phyloP scores from a whole-genome alignment of 2,888 invertebrate genomes.

The Leptinotarsa haldemani region DNA sequence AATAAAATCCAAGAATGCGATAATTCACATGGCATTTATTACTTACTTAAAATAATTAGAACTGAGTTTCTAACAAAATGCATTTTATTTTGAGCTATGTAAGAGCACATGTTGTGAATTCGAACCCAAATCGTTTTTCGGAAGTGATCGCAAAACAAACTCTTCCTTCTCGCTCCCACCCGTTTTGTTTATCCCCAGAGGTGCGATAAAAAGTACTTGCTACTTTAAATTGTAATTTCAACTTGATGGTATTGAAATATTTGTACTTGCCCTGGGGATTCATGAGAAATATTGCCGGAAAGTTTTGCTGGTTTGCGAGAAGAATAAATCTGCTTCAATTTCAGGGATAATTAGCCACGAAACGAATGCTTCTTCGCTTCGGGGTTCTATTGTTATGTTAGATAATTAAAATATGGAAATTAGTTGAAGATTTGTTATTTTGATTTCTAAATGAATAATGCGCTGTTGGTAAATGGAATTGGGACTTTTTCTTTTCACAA shows the following conservation, averaged over 20 bases:
- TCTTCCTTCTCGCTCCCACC: constrained; percentile 28
- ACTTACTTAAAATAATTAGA: too few species aligned
- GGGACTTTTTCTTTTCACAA: not conserved
- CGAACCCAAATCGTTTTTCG: constrained; percentile 5
- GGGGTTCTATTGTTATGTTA: constrained; percentile 4
- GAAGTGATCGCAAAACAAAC: constrained; percentile 23
- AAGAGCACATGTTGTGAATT: not conserved
- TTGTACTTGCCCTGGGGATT: constrained; percentile 28
- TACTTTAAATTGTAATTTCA: constrained; percentile 41
- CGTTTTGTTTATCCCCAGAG: constrained; percentile 34
- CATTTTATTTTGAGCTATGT: not conserved
- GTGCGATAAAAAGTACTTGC: constrained; percentile 39
- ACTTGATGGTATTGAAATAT: constrained; percentile 40
- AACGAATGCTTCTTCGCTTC: constrained; percentile 33
- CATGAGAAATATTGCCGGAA: constrained; percentile 32
- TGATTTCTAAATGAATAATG: constrained; percentile 8
- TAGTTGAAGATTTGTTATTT: constrained; percentile 14
- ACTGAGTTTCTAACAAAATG: too few species aligned
- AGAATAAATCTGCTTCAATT: constrained; percentile 38
- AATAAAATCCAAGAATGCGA: too few species aligned
- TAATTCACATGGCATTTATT: too few species aligned
- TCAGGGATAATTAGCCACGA: constrained; percentile 37
- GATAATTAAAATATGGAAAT: constrained; percentile 20
- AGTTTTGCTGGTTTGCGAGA: constrained; percentile 31
- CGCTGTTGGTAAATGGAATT: constrained; percentile 2